Conservation (phyloP, 2,797 vertebrate genomes). For the Falco naumanni region DNA sequence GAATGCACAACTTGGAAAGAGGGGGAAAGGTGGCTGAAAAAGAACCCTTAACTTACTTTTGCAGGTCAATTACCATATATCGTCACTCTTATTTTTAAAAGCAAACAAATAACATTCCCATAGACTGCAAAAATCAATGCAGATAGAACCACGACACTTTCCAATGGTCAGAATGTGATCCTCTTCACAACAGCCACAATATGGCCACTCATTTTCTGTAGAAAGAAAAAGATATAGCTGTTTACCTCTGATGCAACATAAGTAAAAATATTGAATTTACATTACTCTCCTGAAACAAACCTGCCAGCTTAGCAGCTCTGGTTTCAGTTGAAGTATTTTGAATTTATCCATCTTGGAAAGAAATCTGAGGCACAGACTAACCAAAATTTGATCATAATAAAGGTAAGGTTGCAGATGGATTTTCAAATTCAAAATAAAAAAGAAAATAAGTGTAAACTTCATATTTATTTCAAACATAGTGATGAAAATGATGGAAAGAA, state of each 20-base stretch:
- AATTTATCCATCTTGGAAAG: neutral
- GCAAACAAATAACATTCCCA: neutral
- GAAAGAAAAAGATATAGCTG: neutral
- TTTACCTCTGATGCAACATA: neutral
- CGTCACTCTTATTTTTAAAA: neutral
- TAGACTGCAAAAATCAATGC: neutral
- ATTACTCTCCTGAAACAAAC: neutral
- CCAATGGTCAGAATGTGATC: neutral
- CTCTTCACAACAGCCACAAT: neutral
- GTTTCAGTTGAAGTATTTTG: neutral
- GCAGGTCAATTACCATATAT: neutral
- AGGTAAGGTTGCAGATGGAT: neutral
- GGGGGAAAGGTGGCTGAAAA: neutral
- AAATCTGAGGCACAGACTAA: neutral
- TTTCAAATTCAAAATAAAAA: neutral
- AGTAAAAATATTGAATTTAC: neutral
- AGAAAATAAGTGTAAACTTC: neutral
- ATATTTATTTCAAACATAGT: neutral
- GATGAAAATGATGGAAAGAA: neutral
- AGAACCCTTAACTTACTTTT: neutral
- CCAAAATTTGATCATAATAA: neutral
- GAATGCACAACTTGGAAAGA: neutral
- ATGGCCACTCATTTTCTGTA: neutral
- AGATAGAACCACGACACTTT: neutral
- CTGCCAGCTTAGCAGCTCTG: neutral